Conservation (phyloP, 2,888 invertebrate species). For the Portevinia maculata region DNA sequence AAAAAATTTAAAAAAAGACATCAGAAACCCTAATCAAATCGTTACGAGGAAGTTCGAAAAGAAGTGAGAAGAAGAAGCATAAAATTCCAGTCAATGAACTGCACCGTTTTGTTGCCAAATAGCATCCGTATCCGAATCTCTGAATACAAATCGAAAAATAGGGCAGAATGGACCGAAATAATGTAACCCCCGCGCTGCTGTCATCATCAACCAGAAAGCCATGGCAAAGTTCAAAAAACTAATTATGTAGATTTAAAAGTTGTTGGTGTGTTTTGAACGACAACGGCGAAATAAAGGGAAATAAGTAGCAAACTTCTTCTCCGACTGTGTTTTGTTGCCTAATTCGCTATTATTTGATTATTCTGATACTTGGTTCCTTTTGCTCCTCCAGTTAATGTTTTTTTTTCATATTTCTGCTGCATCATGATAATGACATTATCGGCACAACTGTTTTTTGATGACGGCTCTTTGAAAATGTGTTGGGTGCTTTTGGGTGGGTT, state of each 20-base stretch:
- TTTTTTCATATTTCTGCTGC: conserved; percentile 34
- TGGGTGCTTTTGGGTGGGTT: conserved; percentile 2
- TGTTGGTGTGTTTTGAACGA: conserved; percentile 9
- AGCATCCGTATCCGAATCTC: conserved; percentile 16
- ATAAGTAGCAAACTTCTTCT: conserved; percentile 28
- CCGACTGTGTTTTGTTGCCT: conserved; percentile 44
- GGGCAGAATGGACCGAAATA: conserved; percentile 39
- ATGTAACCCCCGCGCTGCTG: background rate
- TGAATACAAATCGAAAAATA: conserved; percentile 37
- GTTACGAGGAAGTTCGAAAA: conserved; percentile 23
- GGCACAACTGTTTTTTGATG: conserved; percentile 53
- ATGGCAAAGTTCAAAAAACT: conserved; percentile 67
- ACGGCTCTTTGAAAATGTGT: conserved; percentile 6
- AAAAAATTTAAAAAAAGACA: too few species aligned
- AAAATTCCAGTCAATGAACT: conserved; percentile 56
- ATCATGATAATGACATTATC: conserved; percentile 62
- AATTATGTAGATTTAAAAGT: conserved; percentile 71
- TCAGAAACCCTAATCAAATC: conserved; percentile 28
- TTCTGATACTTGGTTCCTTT: conserved; percentile 8
- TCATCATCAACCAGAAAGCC: conserved; percentile 4
- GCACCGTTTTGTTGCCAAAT: conserved; percentile 55
- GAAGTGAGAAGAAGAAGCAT: conserved; percentile 34
- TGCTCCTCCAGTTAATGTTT: background rate
- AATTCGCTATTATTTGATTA: conserved; percentile 47
- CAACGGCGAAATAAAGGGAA: background rate